These are phyloP conservation scores for Epinotia nisella DNA, from an alignment of 2,888 invertebrate genomes.

Conservation along the genomic window DNA sequence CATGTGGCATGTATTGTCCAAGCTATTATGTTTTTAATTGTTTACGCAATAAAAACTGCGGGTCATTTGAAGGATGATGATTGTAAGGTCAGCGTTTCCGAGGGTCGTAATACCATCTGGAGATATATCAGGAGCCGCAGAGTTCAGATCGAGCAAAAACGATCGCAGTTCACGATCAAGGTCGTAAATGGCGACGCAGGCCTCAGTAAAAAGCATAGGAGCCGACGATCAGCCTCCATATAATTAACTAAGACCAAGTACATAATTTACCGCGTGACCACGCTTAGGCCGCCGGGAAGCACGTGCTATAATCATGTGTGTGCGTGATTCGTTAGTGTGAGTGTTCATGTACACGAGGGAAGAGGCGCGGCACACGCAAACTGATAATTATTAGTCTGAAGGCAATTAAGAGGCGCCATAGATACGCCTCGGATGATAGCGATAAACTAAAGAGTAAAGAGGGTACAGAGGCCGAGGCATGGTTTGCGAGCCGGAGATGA, in stretches of 20 bases:
- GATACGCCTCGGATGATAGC: slow-evolving; percentile 72
- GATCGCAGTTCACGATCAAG: slow-evolving; percentile 8
- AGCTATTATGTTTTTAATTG: background rate
- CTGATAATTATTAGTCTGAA: slow-evolving; percentile 80
- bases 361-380: slow-evolving; percentile 74
- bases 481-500: slow-evolving; percentile 51
- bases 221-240: slow-evolving; percentile 18
- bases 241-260: slow-evolving; percentile 41
- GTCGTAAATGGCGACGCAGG: slow-evolving; percentile 7
- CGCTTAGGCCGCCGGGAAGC: slow-evolving; percentile 55
- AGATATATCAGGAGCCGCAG: background rate
- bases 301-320: slow-evolving; percentile 57
- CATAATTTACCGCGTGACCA: slow-evolving; percentile 52
- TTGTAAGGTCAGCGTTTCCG: slow-evolving; percentile 11
- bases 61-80: slow-evolving; percentile 1
- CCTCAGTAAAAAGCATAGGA: slow-evolving; percentile 16
- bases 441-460: slow-evolving; percentile 53
- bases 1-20: background rate
- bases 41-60: background rate
- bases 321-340: slow-evolving; percentile 52
- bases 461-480: slow-evolving; percentile 54
- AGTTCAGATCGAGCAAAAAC: slow-evolving; percentile 4
- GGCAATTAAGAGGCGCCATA: slow-evolving; percentile 83
- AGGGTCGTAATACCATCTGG: background rate
- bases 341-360: slow-evolving; percentile 63